Evolutionary conservation across 2,888 invertebrate species (phyloP), one percentile per base, ranked within the genome.

Genomic region (Chrysolina americana): DNA sequence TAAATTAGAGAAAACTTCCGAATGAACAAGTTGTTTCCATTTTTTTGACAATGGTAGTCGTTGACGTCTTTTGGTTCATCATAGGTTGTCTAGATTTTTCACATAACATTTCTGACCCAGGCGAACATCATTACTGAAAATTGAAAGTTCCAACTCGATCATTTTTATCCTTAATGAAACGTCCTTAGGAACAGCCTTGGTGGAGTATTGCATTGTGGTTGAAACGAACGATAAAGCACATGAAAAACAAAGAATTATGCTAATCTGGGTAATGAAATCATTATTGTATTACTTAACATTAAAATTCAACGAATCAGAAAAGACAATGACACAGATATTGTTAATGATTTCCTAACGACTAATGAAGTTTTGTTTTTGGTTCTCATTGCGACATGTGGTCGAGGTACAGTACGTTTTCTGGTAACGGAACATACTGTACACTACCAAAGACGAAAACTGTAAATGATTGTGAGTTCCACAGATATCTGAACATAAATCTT

Each of bases 311-410:
- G 53, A 53, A 53, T 53, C 19, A 19, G 19, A 53, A 53, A 53
- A 53, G 53, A 53, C 53, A 53, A 53, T 53, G 53, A 53, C 53
- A 53, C 53, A 53, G 13, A 53, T 53, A 53, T 19, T 10, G 53
- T 53, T 53, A 23, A 53, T 19, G 53, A 53, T 53, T 53, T 53
- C 53, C 23, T 13, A 53, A 53, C 21, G 21, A 21, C 21, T 21
- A 21, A 53, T 21, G 53, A 21, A 53, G 53, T 53, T 53, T 53
- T 53, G 19, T 53, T 53, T 53, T 53, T 53, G 53, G 53, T 21
- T 23, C 53, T 11, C 53, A 53, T 59, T 59, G n/a, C 59, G n/a
- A 28, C 59, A 59, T 59, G 11, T 59, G 59, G 59, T 59, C 23
- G 28, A 59, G 59, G 59, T 59, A 59, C n/a, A n/a, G n/a, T n/a